Conservation (phyloP, 2,888 invertebrate genomes). For the Caenorhabditis sp. region DNA sequence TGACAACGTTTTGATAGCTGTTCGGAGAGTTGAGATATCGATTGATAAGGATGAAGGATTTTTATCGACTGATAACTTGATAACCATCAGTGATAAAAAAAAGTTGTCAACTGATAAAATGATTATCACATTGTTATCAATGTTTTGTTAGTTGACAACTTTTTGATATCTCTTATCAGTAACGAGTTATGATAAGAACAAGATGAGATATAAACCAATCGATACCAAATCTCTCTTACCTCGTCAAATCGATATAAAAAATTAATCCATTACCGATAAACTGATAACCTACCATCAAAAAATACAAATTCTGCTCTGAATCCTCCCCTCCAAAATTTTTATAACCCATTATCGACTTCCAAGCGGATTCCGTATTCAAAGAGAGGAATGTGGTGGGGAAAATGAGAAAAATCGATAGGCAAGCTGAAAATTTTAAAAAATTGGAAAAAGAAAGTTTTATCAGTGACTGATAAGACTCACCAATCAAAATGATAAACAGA, state of each 20-base stretch:
- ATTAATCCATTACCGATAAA: too few species aligned
- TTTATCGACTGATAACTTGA: not conserved
- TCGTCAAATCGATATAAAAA: too few species aligned
- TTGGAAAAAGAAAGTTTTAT: not conserved
- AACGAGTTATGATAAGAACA: not conserved
- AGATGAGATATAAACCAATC: not conserved
- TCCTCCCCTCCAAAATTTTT: conserved; percentile 23
- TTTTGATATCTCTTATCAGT: not conserved
- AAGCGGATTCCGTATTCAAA: conserved; percentile 24
- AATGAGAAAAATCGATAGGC: conserved; percentile 17
- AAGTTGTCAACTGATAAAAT: conserved; percentile 41
- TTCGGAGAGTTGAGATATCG: too few species aligned
- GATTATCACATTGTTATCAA: not conserved
- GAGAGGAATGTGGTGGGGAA: conserved; percentile 36
- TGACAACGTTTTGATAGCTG: too few species aligned
- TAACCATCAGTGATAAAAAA: not conserved
- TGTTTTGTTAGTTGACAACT: conserved; percentile 6
- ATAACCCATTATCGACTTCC: conserved; percentile 17
- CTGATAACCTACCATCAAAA: conserved; percentile 42
- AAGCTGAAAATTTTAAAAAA: not conserved
- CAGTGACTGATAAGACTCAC: conserved; percentile 7
- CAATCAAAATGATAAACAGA: conserved; percentile 24
- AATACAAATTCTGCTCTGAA: conserved; percentile 11
- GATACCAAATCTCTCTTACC: too few species aligned
- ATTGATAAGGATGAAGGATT: not conserved